Evolutionary conservation across 2,113 vertebrate species (phyloP).

Genomic region (Urocolius indicus): DNA sequence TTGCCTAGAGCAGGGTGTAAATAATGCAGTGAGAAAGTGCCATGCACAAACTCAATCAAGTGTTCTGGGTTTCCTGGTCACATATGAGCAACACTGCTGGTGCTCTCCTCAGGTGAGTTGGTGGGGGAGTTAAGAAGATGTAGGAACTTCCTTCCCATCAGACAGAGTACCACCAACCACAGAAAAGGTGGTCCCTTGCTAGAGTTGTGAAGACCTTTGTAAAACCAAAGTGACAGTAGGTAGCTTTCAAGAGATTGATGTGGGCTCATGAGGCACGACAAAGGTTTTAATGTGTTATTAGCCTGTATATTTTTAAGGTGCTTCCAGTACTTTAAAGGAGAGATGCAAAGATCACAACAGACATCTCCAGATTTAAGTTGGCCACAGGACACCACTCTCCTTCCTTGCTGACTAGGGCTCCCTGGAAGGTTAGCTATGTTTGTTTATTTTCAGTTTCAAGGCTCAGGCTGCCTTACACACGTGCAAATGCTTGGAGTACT

Average conservation of each 20-base stretch:
- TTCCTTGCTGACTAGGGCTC: background rate
- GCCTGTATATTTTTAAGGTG: background rate
- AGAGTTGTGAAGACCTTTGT: background rate
- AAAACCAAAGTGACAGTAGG: background rate
- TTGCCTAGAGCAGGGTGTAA: background rate
- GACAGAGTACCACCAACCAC: background rate
- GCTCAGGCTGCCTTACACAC: background rate
- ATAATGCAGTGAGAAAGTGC: background rate
- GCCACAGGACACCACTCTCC: background rate
- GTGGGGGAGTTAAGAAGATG: background rate
- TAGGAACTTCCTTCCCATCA: background rate
- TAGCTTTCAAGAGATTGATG: background rate
- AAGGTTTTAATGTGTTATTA: background rate
- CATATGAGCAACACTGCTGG: rapidly evolving
- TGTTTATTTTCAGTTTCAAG: background rate
- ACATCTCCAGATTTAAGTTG: background rate
- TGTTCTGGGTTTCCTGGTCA: no score
- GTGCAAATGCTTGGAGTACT: background rate
- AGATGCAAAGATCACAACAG: rapidly evolving
- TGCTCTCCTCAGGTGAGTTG: background rate
- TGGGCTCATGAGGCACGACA: rapidly evolving
- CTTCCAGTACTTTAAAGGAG: background rate
- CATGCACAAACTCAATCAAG: background rate
- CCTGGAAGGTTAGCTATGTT: background rate
- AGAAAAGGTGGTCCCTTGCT: background rate